Conservation (phyloP, 2,113 vertebrate genomes). For the Gobiocypris rarus region DNA sequence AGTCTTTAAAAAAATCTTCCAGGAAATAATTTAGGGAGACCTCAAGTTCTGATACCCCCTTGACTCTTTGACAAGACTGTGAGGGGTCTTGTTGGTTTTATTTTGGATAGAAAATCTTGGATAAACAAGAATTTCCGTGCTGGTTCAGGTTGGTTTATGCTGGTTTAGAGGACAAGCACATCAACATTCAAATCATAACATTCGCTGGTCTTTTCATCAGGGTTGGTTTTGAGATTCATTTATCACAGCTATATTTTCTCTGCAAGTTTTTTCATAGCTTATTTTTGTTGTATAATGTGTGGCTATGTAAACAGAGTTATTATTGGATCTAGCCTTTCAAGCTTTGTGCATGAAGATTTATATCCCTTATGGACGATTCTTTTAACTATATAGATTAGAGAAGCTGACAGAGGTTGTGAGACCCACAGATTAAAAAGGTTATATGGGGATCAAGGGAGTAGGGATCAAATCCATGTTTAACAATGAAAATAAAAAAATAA, state of each 20-base stretch:
- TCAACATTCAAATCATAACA: neutral
- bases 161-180: neutral
- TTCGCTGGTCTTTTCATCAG: neutral
- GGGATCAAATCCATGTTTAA: slow-evolving; percentile 7
- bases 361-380: neutral
- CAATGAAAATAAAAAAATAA: too few species aligned
- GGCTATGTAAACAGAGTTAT: neutral
- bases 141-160: neutral
- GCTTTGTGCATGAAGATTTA: neutral
- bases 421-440: neutral
- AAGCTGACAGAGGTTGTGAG: slow-evolving; percentile 4
- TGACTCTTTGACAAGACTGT: neutral
- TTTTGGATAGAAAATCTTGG: neutral
- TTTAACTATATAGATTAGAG: neutral
- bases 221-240: neutral
- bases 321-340: neutral
- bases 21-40: neutral
- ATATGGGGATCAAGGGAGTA: neutral
- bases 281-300: neutral
- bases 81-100: neutral
- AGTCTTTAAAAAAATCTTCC: neutral
- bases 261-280: neutral
- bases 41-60: neutral
- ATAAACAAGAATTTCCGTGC: neutral
- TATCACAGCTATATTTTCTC: neutral